These are phyloP conservation scores for Ispidina lecontei DNA, from an alignment of 2,797 vertebrate species.

Conservation along the genomic window DNA sequence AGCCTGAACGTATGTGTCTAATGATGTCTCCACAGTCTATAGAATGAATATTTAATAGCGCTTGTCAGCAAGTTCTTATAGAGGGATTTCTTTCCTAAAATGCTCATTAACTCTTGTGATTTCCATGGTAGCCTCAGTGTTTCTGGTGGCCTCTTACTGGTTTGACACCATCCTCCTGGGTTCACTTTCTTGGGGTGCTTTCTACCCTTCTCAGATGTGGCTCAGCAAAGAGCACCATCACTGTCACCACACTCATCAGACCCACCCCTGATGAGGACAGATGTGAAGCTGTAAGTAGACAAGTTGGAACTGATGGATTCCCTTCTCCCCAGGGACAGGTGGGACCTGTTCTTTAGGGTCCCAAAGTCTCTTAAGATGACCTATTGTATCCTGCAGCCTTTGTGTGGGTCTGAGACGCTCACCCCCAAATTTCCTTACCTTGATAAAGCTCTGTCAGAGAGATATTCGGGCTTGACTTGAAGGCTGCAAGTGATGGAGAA, in stretches of 20 bases:
- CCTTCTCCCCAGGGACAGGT: neutral
- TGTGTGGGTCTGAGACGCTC: rapidly evolving
- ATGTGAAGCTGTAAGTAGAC: neutral
- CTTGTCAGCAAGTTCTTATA: conserved; percentile 83
- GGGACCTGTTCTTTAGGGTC: neutral
- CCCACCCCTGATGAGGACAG: neutral
- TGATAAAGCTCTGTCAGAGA: neutral
- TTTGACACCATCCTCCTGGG: neutral
- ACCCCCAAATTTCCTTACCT: neutral
- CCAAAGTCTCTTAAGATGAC: neutral
- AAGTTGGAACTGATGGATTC: neutral
- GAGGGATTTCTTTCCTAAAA: conserved; percentile 70
- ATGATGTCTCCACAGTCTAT: conserved; percentile 81
- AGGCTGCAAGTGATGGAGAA: conserved; percentile 62
- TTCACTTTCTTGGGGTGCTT: neutral
- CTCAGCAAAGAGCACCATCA: rapidly evolving
- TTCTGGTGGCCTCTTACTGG: conserved; percentile 8
- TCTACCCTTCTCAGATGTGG: neutral
- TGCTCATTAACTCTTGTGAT: conserved; percentile 70
- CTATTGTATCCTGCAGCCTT: rapidly evolving
- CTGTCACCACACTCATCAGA: neutral
- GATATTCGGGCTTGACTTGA: neutral
- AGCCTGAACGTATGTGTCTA: conserved; percentile 69
- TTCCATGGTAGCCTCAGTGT: conserved; percentile 19
- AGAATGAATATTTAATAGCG: conserved; percentile 85